Conservation (phyloP, 2,888 invertebrate species). For the Cylloceria caligata region DNA sequence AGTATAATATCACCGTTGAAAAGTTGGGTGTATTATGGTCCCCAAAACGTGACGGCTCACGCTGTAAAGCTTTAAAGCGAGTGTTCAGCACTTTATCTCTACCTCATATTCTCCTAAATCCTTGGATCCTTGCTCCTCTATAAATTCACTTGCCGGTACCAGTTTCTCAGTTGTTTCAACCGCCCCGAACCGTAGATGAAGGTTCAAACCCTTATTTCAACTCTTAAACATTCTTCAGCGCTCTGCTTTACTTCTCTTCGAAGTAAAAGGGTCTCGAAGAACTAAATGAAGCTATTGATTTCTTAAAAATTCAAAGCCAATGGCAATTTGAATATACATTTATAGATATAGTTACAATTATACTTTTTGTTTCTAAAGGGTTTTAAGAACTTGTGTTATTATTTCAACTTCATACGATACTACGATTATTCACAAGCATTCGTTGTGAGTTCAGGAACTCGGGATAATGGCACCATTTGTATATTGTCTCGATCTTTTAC, state of each 20-base stretch:
- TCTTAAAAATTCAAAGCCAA: too few relatives aligned
- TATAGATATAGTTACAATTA: too few relatives aligned
- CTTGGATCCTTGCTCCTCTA: background rate
- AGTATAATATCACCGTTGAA: constrained; percentile 5
- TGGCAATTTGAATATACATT: too few relatives aligned
- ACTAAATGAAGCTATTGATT: too few relatives aligned
- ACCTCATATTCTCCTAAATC: background rate
- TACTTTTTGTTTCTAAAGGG: too few relatives aligned
- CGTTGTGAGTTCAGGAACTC: background rate
- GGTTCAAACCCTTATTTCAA: background rate
- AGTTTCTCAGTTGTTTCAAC: background rate
- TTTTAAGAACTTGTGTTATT: too few relatives aligned
- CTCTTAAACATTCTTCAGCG: background rate
- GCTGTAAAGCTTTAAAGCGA: constrained; percentile 4
- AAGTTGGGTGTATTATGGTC: background rate
- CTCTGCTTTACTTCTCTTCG: background rate
- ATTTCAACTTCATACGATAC: too few relatives aligned
- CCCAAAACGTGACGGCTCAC: background rate
- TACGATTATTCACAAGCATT: background rate
- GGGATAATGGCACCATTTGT: background rate
- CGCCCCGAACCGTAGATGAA: background rate
- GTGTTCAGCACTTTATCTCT: background rate
- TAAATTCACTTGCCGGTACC: background rate
- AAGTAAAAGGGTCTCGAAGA: background rate
- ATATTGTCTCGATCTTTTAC: background rate